Base-by-base conservation (phyloP, 2,888 invertebrate species). In the Steinernema hermaphroditum region DNA sequence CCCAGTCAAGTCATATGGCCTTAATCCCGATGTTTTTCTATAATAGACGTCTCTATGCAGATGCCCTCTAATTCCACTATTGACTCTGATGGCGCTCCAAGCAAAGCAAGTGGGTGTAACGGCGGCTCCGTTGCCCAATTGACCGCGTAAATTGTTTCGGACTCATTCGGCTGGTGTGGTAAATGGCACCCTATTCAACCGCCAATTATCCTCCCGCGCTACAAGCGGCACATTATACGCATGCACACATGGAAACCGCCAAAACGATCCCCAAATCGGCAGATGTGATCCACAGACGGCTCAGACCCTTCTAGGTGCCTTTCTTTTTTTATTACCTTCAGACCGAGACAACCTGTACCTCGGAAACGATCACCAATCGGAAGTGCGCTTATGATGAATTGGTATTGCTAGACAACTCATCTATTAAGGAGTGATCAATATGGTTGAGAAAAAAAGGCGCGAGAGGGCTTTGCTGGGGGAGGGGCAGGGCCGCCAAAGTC, bases 371-470 rank as follows among this genome's bases (percentile, higher is more conserved):
- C 62, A 16, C 16, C 62, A 62, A 62, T 62, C 62, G 14, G 54
- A 24, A 54, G 54, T 62, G 62, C 32, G 27, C 62, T 62, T 19
- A 34, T 62, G 62, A 62, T 32, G 62, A 32, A 62, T 62, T 29
- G 6, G 29, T 32, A 62, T 62, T 62, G 62, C 62, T 27, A 62
- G 62, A 62, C 62, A 29, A 62, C 62, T 62, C 62, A 62, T 62
- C 62, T 32, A 62, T 62, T 62, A 62, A 62, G 62, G 32, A 62
- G 62, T 62, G 62, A 62, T 62, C 62, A 62, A 62, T 62, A 62
- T 62, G 62, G 9, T 62, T 62, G 62, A 62, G 62, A 14, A 62
- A 54, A 54, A 54, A 12, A 29, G 6, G 62, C 62, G 62, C 62
- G 62, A 29, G 62, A 62, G 29, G 37, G 62, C 62, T 62, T 62